phyloP scores from a whole-genome alignment of 2,888 invertebrate species.

The Sesia bembeciformis region DNA sequence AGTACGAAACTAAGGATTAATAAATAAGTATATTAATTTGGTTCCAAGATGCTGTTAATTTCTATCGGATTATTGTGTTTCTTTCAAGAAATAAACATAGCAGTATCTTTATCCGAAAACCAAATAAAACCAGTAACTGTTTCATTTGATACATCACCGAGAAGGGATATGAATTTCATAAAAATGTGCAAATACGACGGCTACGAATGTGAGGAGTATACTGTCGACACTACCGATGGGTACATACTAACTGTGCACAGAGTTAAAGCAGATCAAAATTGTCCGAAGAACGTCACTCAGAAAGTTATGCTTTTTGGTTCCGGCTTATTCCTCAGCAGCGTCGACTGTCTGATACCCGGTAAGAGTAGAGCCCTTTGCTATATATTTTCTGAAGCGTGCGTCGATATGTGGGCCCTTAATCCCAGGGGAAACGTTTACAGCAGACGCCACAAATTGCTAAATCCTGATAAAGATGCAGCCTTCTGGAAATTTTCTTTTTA shows the following conservation, averaged over 20 bases:
- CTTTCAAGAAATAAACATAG: neutral
- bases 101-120: neutral
- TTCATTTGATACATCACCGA: neutral
- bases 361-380: constrained; percentile 21
- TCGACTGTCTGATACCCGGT: constrained; percentile 22
- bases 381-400: constrained; percentile 17
- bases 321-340: constrained; percentile 19
- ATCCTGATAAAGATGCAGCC: constrained; percentile 13
- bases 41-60: no score
- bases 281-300: neutral
- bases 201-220: neutral
- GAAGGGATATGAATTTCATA: neutral
- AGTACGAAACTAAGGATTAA: no score
- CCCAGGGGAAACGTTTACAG: constrained; percentile 4
- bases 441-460: constrained; percentile 12
- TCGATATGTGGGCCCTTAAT: constrained; percentile 19
- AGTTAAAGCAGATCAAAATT: constrained; percentile 4
- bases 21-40: no score
- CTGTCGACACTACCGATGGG: constrained; percentile 22
- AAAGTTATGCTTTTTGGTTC: constrained; percentile 16
- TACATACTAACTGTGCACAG: constrained; percentile 14
- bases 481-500: constrained; percentile 26
- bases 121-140: no score
- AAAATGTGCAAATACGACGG: neutral
- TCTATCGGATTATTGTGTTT: neutral